phyloP scores from a whole-genome alignment of 2,797 vertebrate genomes.

The Clarias platycephalus region DNA sequence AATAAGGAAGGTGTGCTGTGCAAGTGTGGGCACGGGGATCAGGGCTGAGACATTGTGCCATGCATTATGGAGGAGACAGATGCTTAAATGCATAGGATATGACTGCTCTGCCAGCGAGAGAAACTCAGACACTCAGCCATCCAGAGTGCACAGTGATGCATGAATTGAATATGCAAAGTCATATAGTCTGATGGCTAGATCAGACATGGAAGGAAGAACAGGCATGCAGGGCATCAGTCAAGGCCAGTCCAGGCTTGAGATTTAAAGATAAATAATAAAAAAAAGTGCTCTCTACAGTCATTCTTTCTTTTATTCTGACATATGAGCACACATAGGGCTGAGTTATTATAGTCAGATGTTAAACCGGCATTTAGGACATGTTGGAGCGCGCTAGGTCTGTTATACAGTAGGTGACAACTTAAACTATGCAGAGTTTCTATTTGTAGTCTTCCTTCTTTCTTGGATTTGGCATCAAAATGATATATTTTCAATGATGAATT shows the following conservation, averaged over 20 bases:
- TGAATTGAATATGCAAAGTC: slow-evolving; percentile 45
- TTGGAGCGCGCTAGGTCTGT: neutral
- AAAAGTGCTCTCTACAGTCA: neutral
- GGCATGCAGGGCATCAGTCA: slow-evolving; percentile 9
- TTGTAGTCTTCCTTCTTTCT: neutral
- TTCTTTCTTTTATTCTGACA: slow-evolving; percentile 14
- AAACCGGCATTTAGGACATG: slow-evolving; percentile 4
- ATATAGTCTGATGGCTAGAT: slow-evolving; percentile 31
- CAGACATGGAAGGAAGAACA: slow-evolving; percentile 38
- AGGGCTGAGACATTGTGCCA: slow-evolving; percentile 68
- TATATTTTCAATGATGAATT: neutral
- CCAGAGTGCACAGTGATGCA: slow-evolving; percentile 21
- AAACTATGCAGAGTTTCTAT: neutral
- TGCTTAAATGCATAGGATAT: slow-evolving; percentile 60
- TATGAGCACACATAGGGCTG: neutral
- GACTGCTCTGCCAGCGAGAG: slow-evolving; percentile 39
- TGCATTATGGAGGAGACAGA: slow-evolving; percentile 75
- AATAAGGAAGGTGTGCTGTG: slow-evolving; percentile 56
- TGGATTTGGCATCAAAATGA: neutral
- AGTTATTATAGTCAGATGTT: slow-evolving; percentile 10
- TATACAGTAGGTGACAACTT: neutral
- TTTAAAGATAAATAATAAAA: neutral
- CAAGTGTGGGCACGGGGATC: slow-evolving; percentile 62
- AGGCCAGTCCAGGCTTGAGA: neutral
- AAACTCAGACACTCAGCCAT: slow-evolving; percentile 24